Evolutionary conservation across 1,140 invertebrate genomes (phyloP).

Genomic region (Rhysida immarginata): DNA sequence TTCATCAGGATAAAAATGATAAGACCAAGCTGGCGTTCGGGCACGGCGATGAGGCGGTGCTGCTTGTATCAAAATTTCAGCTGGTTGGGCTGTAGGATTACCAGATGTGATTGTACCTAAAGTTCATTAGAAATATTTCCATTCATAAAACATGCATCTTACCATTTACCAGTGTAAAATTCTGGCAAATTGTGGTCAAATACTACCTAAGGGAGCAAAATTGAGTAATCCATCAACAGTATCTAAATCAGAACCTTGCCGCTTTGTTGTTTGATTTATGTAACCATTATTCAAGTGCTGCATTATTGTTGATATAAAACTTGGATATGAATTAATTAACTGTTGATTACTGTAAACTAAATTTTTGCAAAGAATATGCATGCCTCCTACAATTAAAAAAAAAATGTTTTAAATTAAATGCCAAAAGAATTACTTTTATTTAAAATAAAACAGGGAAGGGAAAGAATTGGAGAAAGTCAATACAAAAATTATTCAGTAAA

Average conservation of each 20-base stretch:
- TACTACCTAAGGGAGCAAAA: slow-evolving; percentile 66
- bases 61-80: slow-evolving; percentile 63
- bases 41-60: slow-evolving; percentile 59
- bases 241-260: slow-evolving; percentile 18
- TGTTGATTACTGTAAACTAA: slow-evolving; percentile 29
- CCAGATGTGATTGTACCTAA: slow-evolving; percentile 56
- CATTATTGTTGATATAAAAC: slow-evolving; percentile 37
- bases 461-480: too few relatives aligned
- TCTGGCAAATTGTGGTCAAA: too few relatives aligned
- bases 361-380: slow-evolving; percentile 31
- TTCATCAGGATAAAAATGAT: slow-evolving; percentile 84
- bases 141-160: too few relatives aligned
- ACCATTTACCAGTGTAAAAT: too few relatives aligned
- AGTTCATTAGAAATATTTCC: slow-evolving; percentile 10
- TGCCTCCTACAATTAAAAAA: slow-evolving; percentile 22
- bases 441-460: too few relatives aligned
- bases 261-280: background rate
- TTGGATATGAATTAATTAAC: slow-evolving; percentile 35
- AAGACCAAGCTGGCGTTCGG: slow-evolving; percentile 73
- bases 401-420: too few relatives aligned
- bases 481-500: too few relatives aligned
- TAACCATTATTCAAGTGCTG: slow-evolving; percentile 29
- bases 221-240: slow-evolving; percentile 50
- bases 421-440: too few relatives aligned
- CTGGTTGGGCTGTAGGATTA: slow-evolving; percentile 69